phyloP scores from a whole-genome alignment of 2,888 invertebrate genomes.

The Erebia epiphron region DNA sequence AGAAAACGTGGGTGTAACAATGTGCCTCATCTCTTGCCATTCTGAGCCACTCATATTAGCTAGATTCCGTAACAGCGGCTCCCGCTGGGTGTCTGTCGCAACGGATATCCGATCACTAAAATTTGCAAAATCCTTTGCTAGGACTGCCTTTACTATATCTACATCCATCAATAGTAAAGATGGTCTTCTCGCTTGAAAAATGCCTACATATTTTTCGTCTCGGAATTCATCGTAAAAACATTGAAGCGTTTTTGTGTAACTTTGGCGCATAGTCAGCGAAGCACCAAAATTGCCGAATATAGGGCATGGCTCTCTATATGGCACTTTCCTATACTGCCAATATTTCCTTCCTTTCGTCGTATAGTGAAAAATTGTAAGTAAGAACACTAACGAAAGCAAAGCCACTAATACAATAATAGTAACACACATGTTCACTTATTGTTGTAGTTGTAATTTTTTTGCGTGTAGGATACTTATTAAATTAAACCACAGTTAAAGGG shows the following conservation, averaged over 20 bases:
- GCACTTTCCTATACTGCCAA: conserved; percentile 68
- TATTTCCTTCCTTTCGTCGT: conserved; percentile 69
- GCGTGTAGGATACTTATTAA: conserved; percentile 5
- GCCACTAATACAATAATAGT: conserved; percentile 55
- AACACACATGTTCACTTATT: conserved; percentile 56
- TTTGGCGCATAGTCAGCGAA: conserved; percentile 66
- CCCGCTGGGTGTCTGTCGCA: conserved; percentile 70
- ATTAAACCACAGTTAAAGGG: conserved; percentile 19
- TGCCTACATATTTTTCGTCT: conserved; percentile 67
- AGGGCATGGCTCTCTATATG: conserved; percentile 75
- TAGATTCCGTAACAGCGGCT: conserved; percentile 72
- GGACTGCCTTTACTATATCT: conserved; percentile 65
- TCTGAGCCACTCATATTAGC: conserved; percentile 76
- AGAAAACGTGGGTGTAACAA: conserved; percentile 76
- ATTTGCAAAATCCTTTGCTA: conserved; percentile 64
- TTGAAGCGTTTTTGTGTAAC: conserved; percentile 69
- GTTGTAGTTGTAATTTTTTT: conserved; percentile 48
- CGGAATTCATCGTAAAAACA: conserved; percentile 66
- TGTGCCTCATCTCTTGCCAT: conserved; percentile 75
- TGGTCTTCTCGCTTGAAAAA: conserved; percentile 76
- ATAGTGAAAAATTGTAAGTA: conserved; percentile 67
- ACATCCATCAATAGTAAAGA: conserved; percentile 70
- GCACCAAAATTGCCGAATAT: conserved; percentile 79
- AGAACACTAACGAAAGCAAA: conserved; percentile 53
- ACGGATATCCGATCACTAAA: conserved; percentile 74